Base-by-base conservation (phyloP, 2,113 vertebrate genomes). In the Garra rufa region DNA sequence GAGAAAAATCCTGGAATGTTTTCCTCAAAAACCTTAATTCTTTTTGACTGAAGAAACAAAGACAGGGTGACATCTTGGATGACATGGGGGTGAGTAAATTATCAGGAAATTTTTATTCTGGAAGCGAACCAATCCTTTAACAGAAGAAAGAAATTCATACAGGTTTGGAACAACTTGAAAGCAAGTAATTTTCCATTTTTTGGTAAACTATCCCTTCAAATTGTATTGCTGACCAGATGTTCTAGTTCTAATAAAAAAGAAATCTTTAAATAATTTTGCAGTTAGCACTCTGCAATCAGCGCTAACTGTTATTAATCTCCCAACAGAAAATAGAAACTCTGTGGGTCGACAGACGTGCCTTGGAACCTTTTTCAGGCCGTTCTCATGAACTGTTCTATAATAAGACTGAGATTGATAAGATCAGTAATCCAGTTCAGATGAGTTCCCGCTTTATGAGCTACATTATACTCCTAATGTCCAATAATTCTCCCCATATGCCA, bases 401-500 rank as follows among this genome's bases (percentile, higher is more conserved):
- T 85, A 84, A 88, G 83, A 80, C 30, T 79, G 19, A 34, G 71
- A 50, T 13, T 75, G 85, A 90, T 90, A 85, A 81, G 8, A 88
- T 90, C 88, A 86, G 86, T 86, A 77, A 86, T 86, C 85, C 76
- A 38, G 57, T 70, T 76, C 43, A 83, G 67, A 74, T 76, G 43
- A 61, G n/a, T 76, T 85, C 43, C 63, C 78, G 57, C 63, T 88
- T 85, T 87, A 90, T 88, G 88, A 88, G 83, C 61, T 87, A 85
- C 84, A 86, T 84, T 87, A 78, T 82, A 82, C 30, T 63, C 81
- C 82, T 82, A 76, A 80, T 83, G 65, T 85, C 83, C 75, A 81
- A 79, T 86, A 88, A 88, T 87, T 59, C 85, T 78, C 79, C 83
- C 83, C 86, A 88, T 82, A 87, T 88, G 87, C 87, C 71, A 82